Percentiles rank a stretch among this genome's conserved stretches.
Evolutionary conservation across 1,140 invertebrate species (phyloP).

Genomic region (Cylas formicarius): DNA sequence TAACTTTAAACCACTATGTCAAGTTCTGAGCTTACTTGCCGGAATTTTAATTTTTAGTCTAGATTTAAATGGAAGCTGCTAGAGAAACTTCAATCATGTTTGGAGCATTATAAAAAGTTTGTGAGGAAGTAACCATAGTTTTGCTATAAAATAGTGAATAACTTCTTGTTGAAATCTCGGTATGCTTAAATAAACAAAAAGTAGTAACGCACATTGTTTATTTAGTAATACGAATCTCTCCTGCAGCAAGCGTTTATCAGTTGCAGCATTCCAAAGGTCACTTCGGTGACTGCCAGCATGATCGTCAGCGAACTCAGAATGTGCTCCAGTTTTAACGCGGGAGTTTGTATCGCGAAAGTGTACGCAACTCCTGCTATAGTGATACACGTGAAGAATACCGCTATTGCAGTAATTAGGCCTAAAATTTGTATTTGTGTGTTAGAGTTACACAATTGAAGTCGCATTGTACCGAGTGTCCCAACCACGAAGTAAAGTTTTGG

Average conservation of each 20-base stretch:
- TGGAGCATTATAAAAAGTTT: conserved; percentile 13
- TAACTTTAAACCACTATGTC: too few species aligned
- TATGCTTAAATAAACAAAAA: neutral
- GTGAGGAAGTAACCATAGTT: conserved; percentile 6
- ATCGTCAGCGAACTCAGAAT: conserved; percentile 25
- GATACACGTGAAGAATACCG: conserved; percentile 25
- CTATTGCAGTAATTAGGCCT: conserved; percentile 26
- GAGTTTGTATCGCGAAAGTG: conserved; percentile 26
- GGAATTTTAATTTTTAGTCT: too few species aligned
- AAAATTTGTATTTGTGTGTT: conserved; percentile 9
- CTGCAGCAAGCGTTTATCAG: conserved; percentile 25
- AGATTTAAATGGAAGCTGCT: neutral
- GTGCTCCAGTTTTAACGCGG: conserved; percentile 30
- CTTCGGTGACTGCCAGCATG: conserved; percentile 27
- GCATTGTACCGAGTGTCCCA: neutral
- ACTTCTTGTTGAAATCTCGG: neutral
- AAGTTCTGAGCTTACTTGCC: too few species aligned
- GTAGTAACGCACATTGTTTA: too few species aligned
- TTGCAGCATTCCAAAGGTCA: conserved; percentile 28
- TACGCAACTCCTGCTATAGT: conserved; percentile 27
- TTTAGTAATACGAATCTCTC: conserved; percentile 31
- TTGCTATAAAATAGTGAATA: conserved; percentile 5
- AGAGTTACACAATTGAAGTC: neutral
- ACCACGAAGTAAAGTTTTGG: neutral
- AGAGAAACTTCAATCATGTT: neutral